phyloP scores from a whole-genome alignment of 2,888 invertebrate species.

The Tromatobia lineatoria region DNA sequence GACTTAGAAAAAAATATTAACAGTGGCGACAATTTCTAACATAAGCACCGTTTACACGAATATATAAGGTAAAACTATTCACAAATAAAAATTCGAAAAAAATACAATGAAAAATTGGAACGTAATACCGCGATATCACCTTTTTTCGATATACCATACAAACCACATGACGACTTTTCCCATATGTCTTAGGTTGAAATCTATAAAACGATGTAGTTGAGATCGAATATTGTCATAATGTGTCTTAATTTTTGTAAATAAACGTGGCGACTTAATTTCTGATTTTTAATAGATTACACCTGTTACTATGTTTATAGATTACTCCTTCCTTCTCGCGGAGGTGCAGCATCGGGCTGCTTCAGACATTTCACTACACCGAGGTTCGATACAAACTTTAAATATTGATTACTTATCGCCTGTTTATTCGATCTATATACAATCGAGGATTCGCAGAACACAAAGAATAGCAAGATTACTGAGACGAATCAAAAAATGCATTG shows the following conservation, averaged over 20 bases:
- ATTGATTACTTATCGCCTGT: constrained; percentile 54
- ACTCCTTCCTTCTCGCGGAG: constrained; percentile 69
- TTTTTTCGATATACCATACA: neutral
- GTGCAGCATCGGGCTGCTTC: constrained; percentile 69
- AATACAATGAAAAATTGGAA: no score
- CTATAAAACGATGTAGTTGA: neutral
- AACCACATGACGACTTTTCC: neutral
- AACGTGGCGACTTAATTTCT: constrained; percentile 40
- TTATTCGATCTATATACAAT: constrained; percentile 21
- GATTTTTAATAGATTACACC: constrained; percentile 64
- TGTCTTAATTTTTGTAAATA: constrained; percentile 9
- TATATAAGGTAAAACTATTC: no score
- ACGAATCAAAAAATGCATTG: neutral
- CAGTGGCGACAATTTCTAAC: no score
- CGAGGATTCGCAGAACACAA: neutral
- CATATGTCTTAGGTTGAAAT: neutral
- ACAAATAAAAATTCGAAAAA: no score
- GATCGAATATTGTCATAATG: neutral
- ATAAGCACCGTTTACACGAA: no score
- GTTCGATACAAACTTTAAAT: constrained; percentile 66
- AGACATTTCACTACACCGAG: constrained; percentile 66
- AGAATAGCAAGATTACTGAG: neutral
- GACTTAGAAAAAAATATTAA: no score
- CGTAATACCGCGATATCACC: no score
- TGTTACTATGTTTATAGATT: constrained; percentile 68